Base-by-base conservation (phyloP, 2,888 invertebrate genomes). In the Graphium colonna region DNA sequence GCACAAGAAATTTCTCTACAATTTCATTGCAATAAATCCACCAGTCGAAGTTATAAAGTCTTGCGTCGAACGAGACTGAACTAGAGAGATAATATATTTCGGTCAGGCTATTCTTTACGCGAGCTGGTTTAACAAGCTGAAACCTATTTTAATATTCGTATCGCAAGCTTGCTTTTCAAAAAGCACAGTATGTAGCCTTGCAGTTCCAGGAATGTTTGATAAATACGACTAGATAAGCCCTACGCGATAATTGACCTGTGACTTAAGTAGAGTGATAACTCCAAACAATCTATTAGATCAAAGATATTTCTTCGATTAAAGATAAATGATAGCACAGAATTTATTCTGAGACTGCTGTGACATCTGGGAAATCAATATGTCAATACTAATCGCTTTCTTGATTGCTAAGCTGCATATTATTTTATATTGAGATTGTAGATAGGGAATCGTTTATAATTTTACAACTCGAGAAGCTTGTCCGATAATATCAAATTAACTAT, bases 1-100 rank as follows among this genome's bases (percentile, higher is more conserved):
- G 76, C 75, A 73, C 73, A 76, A 69, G 73, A 74, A 78, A 80
- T 79, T 71, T 75, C 75, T 72, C 67, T 77, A 75, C 76, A 73
- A 77, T 81, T 84, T 82, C 79, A 81, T 80, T 82, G 77, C 73
- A 75, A 85, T 86, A 86, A 84, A 85, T 86, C 79, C 77, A 63
- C 61, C 60, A 55, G 63, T 60, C 63, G 48, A 67, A 80, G 78
- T 79, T 84, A 75, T 82, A 82, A 83, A 82, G 76, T 82, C 53
- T 82, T 71, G 72, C 73, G 67, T 73, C 76, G 75, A 79, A 79
- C 73, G 75, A 73, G 75, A 77, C 77, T 74, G 72, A 77, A 76
- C 73, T 77, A 72, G 75, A 70, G 69, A 72, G 82, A 83, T 83
- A 82, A 77, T 69, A 77, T 75, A 69, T 70, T 73, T 61, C 68